These are phyloP conservation scores for Acleris laterana DNA, from an alignment of 2,888 invertebrate genomes.

Conservation along the genomic window DNA sequence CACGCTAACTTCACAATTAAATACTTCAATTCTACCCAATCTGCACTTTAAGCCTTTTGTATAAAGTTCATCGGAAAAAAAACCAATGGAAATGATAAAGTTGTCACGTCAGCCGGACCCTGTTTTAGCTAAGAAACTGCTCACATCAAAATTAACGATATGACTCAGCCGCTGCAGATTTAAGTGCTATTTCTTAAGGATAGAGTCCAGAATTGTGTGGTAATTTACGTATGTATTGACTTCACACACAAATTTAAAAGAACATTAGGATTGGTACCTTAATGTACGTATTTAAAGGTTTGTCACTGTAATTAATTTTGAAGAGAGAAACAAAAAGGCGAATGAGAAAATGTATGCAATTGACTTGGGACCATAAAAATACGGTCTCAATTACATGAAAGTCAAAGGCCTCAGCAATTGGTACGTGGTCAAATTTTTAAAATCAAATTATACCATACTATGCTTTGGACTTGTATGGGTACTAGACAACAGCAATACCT, in stretches of 20 bases:
- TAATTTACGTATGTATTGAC: conserved; percentile 11
- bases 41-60: not conserved
- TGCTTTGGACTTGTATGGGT: too few species aligned
- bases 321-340: not conserved
- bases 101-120: conserved; percentile 42
- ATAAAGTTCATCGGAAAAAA: conserved; percentile 1
- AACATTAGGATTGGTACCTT: not conserved
- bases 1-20: conserved; percentile 33
- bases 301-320: not conserved
- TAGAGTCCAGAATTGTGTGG: conserved; percentile 22
- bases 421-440: too few species aligned
- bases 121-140: conserved; percentile 51
- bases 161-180: conserved; percentile 39
- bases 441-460: too few species aligned
- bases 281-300: not conserved
- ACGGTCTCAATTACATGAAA: too few species aligned
- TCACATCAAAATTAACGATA: conserved; percentile 53
- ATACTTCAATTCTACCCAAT: not conserved
- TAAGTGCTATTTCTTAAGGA: not conserved
- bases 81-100: conserved; percentile 1
- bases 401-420: too few species aligned
- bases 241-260: conserved; percentile 3
- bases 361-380: too few species aligned
- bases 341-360: too few species aligned
- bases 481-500: too few species aligned